Evolutionary conservation across 2,797 vertebrate species (phyloP), one percentile per base, ranked within the genome.

Genomic region (Clamator glandarius): DNA sequence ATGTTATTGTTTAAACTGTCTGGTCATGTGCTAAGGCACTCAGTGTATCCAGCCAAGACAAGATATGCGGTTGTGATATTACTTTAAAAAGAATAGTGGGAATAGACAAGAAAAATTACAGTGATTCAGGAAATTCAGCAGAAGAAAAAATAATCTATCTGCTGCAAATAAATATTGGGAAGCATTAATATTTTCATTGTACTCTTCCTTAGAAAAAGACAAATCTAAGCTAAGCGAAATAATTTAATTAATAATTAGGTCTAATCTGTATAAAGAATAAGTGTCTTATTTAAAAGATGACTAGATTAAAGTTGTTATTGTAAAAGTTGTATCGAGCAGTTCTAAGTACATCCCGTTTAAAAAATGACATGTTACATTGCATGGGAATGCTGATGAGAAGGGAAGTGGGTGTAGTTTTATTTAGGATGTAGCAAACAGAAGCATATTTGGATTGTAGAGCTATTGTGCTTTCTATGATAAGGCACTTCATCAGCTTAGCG

Each of bases 181-280:
- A 69, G 17, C 11, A 93, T 67, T 81, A 74, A 88, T 16, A 88
- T 85, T 84, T 87, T 6, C 50, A 72, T 55, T 84, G 15, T n/a
- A 72, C 12, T 74, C 26, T 81, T 94, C 74, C 51, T 83, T 61
- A 29, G 73, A 81, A 93, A 94, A 96, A 87, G 26, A 70, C 33
- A 59, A 52, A 50, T 69, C 35, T 96, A 91, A 95, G n/a, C 31
- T 96, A 91, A 95, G n/a, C 62, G 50, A 92, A 72, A 95, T 95
- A 41, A 94, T 97, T 98, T 97, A 96, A 96, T 96, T 96, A 93
- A 90, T 97, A 97, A 97, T 98, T 96, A 96, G 66, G 92, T 92
- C 84, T 98, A 97, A 98, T 98, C 96, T 97, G 68, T 96, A 95
- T 96, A 97, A 98, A 96, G 96, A 94, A 97, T 98, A 98, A 98